These are phyloP conservation scores for Calliphora vicina DNA, from an alignment of 1,140 invertebrate genomes.

Conservation along the genomic window DNA sequence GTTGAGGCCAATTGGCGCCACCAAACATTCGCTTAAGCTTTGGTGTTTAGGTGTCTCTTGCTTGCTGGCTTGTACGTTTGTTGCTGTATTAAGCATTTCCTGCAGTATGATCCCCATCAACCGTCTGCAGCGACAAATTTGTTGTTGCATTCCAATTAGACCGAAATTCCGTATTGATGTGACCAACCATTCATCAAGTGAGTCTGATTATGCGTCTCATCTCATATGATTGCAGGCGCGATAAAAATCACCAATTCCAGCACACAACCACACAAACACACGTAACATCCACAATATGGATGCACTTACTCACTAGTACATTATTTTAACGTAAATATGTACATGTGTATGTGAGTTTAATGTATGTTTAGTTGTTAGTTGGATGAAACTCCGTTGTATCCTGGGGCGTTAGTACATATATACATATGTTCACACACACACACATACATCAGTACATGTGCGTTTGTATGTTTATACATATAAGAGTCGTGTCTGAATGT, in stretches of 20 bases:
- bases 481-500: not conserved
- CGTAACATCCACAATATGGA: not conserved
- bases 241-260: constrained; percentile 24
- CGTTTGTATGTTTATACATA: not conserved
- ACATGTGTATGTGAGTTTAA: no score
- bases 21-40: not conserved
- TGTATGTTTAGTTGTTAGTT: not conserved
- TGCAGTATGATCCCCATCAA: not conserved
- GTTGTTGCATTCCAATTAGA: constrained; percentile 29
- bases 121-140: constrained; percentile 19
- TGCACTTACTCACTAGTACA: not conserved
- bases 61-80: not conserved
- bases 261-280: not conserved
- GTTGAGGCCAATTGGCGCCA: constrained; percentile 23
- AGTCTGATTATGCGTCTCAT: constrained; percentile 23
- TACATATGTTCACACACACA: no score
- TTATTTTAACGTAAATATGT: no score
- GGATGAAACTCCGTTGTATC: constrained; percentile 16
- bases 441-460: not conserved
- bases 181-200: constrained; percentile 28
- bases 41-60: not conserved
- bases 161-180: constrained; percentile 26
- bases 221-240: constrained; percentile 29
- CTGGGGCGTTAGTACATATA: constrained; percentile 18
- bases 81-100: not conserved